Conservation (phyloP, 2,797 vertebrate genomes). For the Phoebastria nigripes region DNA sequence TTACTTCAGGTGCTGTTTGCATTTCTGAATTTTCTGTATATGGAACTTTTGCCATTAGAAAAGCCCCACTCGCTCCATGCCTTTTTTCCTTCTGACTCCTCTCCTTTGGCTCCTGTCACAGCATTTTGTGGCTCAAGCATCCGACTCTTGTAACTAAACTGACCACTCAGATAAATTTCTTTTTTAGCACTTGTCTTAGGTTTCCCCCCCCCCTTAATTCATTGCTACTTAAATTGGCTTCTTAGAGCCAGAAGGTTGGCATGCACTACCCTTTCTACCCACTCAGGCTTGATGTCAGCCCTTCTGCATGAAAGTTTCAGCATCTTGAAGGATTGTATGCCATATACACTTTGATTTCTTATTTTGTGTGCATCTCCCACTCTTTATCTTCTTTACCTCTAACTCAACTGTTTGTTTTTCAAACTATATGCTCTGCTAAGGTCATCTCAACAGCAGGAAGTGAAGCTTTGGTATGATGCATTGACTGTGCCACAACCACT, state of each 20-base stretch:
- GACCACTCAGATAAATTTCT: neutral
- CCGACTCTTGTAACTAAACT: neutral
- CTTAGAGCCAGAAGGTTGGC: neutral
- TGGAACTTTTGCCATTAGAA: neutral
- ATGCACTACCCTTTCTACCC: neutral
- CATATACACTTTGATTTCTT: neutral
- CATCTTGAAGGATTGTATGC: neutral
- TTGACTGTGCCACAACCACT: neutral
- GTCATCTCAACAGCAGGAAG: neutral
- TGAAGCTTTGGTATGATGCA: neutral
- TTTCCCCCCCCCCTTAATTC: accelerated
- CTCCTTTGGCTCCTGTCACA: neutral
- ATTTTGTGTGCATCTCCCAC: neutral
- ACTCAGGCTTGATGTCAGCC: neutral
- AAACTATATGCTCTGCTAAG: neutral
- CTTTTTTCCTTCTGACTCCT: neutral
- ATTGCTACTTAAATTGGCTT: neutral
- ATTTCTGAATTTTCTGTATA: neutral
- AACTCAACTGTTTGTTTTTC: neutral
- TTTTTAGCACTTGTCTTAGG: neutral
- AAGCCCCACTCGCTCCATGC: neutral
- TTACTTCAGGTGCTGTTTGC: neutral
- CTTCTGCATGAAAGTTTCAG: neutral
- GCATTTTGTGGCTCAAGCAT: neutral
- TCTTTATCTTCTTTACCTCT: neutral